A percentile compares a stretch with the other conserved stretches of the same genome.
Evolutionary conservation across 2,797 vertebrate genomes (phyloP).

Genomic region (Aeoliscus strigatus): DNA sequence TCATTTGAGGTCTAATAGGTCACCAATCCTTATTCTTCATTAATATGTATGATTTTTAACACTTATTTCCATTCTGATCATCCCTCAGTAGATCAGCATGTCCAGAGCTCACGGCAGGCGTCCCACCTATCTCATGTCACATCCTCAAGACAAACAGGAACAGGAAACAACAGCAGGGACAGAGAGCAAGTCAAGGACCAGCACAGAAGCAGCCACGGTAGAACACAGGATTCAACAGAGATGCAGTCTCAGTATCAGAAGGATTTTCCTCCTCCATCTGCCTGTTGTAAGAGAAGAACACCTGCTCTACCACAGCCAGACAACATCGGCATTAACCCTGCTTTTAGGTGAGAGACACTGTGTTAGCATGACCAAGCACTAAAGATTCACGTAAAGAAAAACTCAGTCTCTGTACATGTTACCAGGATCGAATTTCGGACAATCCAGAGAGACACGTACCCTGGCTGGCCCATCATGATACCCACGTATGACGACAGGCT

Average conservation of each 20-base stretch:
- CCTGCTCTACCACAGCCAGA: slow-evolving; percentile 66
- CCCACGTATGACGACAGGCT: slow-evolving; percentile 7
- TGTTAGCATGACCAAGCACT: neutral
- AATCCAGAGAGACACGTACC: slow-evolving; percentile 63
- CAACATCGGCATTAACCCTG: slow-evolving; percentile 75
- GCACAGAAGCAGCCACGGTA: neutral
- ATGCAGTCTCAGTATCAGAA: slow-evolving; percentile 69
- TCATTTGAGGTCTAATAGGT: no score
- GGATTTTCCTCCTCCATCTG: slow-evolving; percentile 61
- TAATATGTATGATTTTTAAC: no score
- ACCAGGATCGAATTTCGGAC: slow-evolving; percentile 70
- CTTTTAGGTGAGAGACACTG: slow-evolving; percentile 61
- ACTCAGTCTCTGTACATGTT: slow-evolving; percentile 7
- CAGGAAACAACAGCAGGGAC: slow-evolving; percentile 20
- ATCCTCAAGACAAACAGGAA: slow-evolving; percentile 38
- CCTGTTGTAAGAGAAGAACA: slow-evolving; percentile 38
- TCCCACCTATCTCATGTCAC: slow-evolving; percentile 34
- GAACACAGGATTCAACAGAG: slow-evolving; percentile 5
- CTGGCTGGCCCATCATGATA: slow-evolving; percentile 57
- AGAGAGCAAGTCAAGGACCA: slow-evolving; percentile 8
- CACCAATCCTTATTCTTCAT: no score
- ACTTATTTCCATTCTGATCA: no score
- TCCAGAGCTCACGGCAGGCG: slow-evolving; percentile 54
- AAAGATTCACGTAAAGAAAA: neutral
- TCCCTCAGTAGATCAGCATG: slow-evolving; percentile 51